Base-by-base conservation (phyloP, 2,888 invertebrate species). In the Metalampra italica region DNA sequence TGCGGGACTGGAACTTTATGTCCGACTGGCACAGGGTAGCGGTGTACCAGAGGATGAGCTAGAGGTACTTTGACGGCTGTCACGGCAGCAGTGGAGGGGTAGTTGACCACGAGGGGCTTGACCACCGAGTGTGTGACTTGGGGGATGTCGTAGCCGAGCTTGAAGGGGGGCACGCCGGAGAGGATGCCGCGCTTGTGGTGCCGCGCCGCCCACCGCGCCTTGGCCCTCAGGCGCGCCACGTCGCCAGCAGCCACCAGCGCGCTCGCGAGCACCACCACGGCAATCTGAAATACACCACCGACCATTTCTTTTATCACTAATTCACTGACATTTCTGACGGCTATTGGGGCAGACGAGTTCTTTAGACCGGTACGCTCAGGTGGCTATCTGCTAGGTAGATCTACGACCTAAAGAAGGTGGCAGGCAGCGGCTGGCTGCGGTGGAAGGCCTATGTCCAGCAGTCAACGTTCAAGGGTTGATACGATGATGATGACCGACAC, bases 71-170 rank as follows among this genome's bases (percentile, higher is more conserved):
- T 90, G 1, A 89, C 86, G 7, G 84, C 79, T 5, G 85, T 72
- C 0, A 85, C 87, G 0, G 87, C 67, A 0, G 89, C 82, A 0
- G 89, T 78, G 0, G 90, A 85, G 0, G 90, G 90, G 54, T 90
- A 90, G 1, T 80, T 76, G 0, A 90, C 88, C 9, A 90, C 81
- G 7, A 90, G 54, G 0, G 90, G 90, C 56, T 90, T 90, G 12
- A 90, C 64, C 8, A 90, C 68, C 0, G 90, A 90, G 59, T 90
- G 90, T 0, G 87, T 82, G 12, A 90, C 84, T 7, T 67, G 76
- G 0, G 90, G 89, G 43, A 89, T 83, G 54, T 90, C 90, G 51
- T 89, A 80, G 34, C 90, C 90, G 7, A 86, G 74, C 51, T 90
- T 90, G 68, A 74, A 90, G 3, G 90, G 75, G 0, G 90, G 90